Evolutionary conservation across 2,888 invertebrate species (phyloP).

Genomic region (Chymomyza fuscimana): DNA sequence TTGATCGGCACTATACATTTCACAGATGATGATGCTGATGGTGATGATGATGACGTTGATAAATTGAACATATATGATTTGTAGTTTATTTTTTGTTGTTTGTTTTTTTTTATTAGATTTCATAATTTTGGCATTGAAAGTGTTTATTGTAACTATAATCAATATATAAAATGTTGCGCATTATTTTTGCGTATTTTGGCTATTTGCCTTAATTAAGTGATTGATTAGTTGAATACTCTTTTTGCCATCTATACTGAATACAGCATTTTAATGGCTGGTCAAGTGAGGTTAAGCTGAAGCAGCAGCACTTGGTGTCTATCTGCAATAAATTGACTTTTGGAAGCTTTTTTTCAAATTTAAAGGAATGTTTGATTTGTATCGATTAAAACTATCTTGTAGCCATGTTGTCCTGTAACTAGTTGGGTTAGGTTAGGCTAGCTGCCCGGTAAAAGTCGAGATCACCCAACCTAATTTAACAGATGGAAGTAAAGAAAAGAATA

Average conservation of each 20-base stretch:
- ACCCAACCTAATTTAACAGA: too few relatives aligned
- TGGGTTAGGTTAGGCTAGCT: too few relatives aligned
- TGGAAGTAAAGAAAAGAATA: too few relatives aligned
- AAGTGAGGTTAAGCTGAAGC: background rate
- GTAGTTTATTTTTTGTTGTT: background rate
- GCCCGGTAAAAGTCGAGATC: too few relatives aligned
- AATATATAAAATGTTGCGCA: background rate
- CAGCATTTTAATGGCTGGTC: background rate
- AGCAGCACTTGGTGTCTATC: background rate
- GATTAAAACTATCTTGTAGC: too few relatives aligned
- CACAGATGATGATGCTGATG: background rate
- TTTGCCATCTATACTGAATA: background rate
- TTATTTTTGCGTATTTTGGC: background rate
- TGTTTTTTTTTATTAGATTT: background rate
- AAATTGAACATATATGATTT: conserved; percentile 5
- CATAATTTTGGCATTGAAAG: conserved; percentile 4
- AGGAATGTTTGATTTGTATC: too few relatives aligned
- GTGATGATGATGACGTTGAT: background rate
- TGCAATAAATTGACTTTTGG: too few relatives aligned
- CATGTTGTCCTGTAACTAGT: too few relatives aligned
- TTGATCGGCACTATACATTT: background rate
- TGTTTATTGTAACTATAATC: background rate
- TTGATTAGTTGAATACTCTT: background rate
- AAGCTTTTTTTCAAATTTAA: too few relatives aligned
- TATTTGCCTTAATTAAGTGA: background rate